These are phyloP conservation scores for Mamestra brassicae DNA, from an alignment of 2,888 invertebrate species.

Conservation along the genomic window DNA sequence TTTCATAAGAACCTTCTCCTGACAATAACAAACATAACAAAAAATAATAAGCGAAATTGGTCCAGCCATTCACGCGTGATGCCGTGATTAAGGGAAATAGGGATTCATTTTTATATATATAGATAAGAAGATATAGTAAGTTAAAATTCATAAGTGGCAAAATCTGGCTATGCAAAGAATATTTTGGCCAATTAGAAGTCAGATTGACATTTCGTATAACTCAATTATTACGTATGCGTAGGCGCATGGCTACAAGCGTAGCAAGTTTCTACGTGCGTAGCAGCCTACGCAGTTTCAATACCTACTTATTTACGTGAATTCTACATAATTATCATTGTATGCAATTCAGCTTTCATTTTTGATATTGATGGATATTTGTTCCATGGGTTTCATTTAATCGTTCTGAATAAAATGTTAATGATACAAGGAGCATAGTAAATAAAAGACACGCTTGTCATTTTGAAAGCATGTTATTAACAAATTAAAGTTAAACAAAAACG, in stretches of 20 bases:
- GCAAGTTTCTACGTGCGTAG: background rate
- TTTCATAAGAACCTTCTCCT: no score
- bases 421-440: background rate
- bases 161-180: background rate
- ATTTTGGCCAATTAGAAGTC: background rate
- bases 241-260: conserved; percentile 19
- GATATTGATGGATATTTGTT: background rate
- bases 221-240: background rate
- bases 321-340: no score
- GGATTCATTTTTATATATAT: no score
- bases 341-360: no score
- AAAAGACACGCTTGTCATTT: background rate
- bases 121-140: no score
- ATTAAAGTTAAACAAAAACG: conserved; percentile 21
- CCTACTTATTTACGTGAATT: background rate
- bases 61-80: no score
- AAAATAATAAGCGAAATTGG: no score
- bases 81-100: no score
- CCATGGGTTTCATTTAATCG: background rate
- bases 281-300: background rate
- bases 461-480: conserved; percentile 4
- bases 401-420: background rate
- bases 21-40: no score
- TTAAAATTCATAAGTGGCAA: background rate
- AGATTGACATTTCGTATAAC: background rate